Evolutionary conservation across 2,797 vertebrate species (phyloP), one percentile per base, ranked within the genome.

Genomic region (Adelosebastes latens): DNA sequence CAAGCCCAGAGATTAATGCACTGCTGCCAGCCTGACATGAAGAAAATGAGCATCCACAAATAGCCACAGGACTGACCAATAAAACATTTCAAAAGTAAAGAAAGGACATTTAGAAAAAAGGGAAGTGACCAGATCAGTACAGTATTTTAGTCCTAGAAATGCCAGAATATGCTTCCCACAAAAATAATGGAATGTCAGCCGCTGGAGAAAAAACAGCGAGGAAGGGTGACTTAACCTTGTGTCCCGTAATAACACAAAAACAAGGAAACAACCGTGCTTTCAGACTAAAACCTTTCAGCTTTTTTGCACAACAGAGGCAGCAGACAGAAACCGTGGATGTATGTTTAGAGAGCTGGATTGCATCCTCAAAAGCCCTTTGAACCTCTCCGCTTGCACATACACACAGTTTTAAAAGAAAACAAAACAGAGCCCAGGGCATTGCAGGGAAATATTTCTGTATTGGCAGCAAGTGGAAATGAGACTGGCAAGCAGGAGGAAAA

Each of bases 331-430:
- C 34, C 13, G 69, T 55, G 74, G 34, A 79, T 80, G 75, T 61
- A 59, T 81, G 58, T 72, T 72, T 1, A 56, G 63, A 88, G 78
- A 77, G 81, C 77, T 84, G 75, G 63, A 84, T 69, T 46, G 66
- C 42, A 84, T 86, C 67, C 77, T 64, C 64, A 29, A 69, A 85
- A 84, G 76, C 75, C 79, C 75, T 83, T 81, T 86, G 75, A 85
- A 88, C 84, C 69, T 42, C 52, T 72, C n/a, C 9, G 27, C 71
- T 67, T 69, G 67, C 64, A 81, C 82, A 59, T 79, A 75, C 73
- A 74, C 68, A 79, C 58, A 14, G n/a, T 58, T 80, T 75, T 60
- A 60, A 81, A 80, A 59, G 31, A 74, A 79, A 81, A 82, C 29
- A 83, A 77, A 84, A 75, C 56, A 76, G 52, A 78, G 77, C 83